Conservation (phyloP, 2,888 invertebrate genomes). For the Eremobia ochroleuca region DNA sequence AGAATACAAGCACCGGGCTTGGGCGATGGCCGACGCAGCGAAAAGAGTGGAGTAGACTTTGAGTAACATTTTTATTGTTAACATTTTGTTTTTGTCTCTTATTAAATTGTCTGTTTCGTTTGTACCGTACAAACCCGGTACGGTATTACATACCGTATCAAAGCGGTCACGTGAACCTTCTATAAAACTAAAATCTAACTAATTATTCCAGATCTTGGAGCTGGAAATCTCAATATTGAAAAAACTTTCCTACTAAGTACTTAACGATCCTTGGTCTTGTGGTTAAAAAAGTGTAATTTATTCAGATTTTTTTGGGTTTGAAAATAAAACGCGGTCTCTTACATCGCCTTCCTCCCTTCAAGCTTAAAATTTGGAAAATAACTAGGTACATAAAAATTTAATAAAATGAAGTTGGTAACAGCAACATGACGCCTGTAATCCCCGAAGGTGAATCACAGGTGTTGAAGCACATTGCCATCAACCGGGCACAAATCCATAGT, state of each 20-base stretch:
- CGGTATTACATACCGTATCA: background rate
- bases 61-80: background rate
- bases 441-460: background rate
- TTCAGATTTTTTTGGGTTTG: background rate
- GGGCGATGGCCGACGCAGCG: slow-evolving; percentile 39
- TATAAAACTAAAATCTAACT: background rate
- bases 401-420: background rate
- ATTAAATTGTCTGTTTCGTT: background rate
- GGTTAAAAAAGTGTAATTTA: background rate
- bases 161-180: background rate
- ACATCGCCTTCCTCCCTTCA: background rate
- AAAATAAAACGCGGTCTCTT: background rate
- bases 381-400: background rate
- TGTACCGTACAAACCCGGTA: too few relatives aligned
- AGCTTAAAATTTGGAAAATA: background rate
- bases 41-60: slow-evolving; percentile 33
- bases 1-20: slow-evolving; percentile 50
- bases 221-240: background rate
- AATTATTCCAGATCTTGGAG: background rate
- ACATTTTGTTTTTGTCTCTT: background rate
- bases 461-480: too few relatives aligned
- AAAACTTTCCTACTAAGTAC: background rate
- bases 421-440: background rate
- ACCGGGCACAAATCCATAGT: background rate
- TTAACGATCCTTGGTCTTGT: background rate